Evolutionary conservation across 2,888 invertebrate genomes (phyloP).

Genomic region (Netelia fuscicornis): DNA sequence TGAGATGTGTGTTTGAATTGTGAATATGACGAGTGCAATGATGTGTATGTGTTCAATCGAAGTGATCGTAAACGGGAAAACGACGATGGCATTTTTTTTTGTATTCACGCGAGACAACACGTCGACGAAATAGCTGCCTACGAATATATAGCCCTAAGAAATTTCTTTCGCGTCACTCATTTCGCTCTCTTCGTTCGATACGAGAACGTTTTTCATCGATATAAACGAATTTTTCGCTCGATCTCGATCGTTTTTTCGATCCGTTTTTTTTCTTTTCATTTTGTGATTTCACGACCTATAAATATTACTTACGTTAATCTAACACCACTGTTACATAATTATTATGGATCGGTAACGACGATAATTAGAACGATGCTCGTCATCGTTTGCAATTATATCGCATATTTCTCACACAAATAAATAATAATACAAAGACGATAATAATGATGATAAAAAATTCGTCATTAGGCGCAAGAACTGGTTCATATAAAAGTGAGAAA

Average conservation of each 20-base stretch:
- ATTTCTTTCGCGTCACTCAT: conserved; percentile 20
- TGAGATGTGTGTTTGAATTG: conserved; percentile 50
- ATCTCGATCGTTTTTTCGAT: conserved; percentile 10
- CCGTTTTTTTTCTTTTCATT: neutral
- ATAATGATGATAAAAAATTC: conserved; percentile 60
- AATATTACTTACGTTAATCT: conserved; percentile 46
- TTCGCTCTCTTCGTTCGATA: neutral
- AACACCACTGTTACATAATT: conserved; percentile 51
- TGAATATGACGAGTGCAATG: conserved; percentile 55
- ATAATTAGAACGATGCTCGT: conserved; percentile 54
- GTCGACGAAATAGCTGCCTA: conserved; percentile 52
- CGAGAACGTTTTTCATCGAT: conserved; percentile 32
- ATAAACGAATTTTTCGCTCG: neutral
- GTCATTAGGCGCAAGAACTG: conserved; percentile 65
- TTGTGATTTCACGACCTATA: conserved; percentile 12
- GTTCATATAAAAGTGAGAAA: conserved; percentile 80
- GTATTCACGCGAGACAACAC: conserved; percentile 11
- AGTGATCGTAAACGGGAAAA: conserved; percentile 50
- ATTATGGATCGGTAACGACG: conserved; percentile 44
- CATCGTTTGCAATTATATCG: conserved; percentile 29
- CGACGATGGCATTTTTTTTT: conserved; percentile 19
- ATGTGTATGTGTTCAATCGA: conserved; percentile 40
- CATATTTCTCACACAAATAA: conserved; percentile 23
- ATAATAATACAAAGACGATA: conserved; percentile 37
- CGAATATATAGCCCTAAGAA: conserved; percentile 42